These are phyloP conservation scores for Sphecodes monilicornis DNA, from an alignment of 2,888 invertebrate genomes.

Conservation along the genomic window DNA sequence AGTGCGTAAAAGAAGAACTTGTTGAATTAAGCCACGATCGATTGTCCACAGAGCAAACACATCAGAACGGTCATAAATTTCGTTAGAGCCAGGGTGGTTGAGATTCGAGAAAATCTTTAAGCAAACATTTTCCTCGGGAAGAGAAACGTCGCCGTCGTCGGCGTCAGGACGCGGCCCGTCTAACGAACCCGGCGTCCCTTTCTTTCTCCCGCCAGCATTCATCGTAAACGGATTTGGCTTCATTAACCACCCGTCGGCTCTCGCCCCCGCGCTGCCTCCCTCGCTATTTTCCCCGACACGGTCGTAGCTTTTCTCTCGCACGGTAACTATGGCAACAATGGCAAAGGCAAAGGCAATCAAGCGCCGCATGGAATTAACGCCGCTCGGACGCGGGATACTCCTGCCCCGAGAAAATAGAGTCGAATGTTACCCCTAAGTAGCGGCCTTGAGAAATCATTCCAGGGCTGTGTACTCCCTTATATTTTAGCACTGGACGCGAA, in stretches of 20 bases:
- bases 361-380: conserved; percentile 75
- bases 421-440: neutral
- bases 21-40: neutral
- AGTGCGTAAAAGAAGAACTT: neutral
- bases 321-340: conserved; percentile 79
- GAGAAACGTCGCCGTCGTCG: conserved; percentile 70
- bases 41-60: neutral
- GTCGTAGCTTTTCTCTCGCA: conserved; percentile 59
- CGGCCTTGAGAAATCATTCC: neutral
- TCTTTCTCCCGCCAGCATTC: conserved; percentile 76
- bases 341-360: conserved; percentile 80
- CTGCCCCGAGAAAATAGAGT: conserved; percentile 2
- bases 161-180: conserved; percentile 77
- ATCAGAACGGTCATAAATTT: neutral
- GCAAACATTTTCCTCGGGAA: conserved; percentile 64
- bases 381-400: conserved; percentile 22
- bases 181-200: conserved; percentile 79
- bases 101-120: conserved; percentile 45
- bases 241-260: conserved; percentile 80
- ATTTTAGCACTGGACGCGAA: neutral
- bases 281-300: conserved; percentile 67
- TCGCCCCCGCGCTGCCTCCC: conserved; percentile 65
- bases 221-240: conserved; percentile 84
- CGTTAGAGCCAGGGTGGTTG: neutral
- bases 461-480: neutral